Conservation (phyloP, 2,113 vertebrate species). For the Thomomys bottae region DNA sequence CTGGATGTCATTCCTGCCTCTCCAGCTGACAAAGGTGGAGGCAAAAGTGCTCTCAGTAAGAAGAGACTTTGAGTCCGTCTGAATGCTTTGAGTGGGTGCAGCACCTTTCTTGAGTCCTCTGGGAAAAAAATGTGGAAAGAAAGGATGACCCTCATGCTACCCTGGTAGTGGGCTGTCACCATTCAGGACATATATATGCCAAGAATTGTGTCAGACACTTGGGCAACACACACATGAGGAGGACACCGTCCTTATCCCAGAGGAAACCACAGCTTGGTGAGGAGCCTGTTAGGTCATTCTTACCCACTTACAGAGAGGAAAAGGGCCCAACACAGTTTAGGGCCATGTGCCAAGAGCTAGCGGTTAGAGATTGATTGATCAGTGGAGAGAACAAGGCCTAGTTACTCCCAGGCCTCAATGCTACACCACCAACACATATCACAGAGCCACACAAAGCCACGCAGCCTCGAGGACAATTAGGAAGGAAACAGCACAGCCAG, state of each 20-base stretch:
- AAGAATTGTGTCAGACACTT: constrained; percentile 39
- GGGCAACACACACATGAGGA: background rate
- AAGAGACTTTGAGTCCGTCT: background rate
- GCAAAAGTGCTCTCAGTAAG: background rate
- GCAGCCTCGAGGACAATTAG: background rate
- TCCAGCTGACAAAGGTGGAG: constrained; percentile 54
- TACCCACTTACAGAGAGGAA: constrained; percentile 10
- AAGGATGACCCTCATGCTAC: background rate
- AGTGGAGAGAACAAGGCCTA: constrained; percentile 7
- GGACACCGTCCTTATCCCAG: background rate
- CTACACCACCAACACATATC: background rate
- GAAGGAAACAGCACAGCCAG: background rate
- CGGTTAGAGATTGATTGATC: constrained; percentile 24
- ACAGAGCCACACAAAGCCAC: background rate
- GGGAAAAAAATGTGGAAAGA: background rate
- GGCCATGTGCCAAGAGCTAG: background rate
- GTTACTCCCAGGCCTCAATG: background rate
- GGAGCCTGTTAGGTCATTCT: constrained; percentile 7
- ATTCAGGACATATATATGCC: constrained; percentile 20
- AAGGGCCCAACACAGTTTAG: constrained; percentile 30
- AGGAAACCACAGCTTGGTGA: constrained; percentile 10
- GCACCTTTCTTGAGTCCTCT: background rate
- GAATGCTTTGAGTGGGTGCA: background rate
- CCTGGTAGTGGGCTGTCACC: background rate
- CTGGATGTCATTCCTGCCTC: constrained; percentile 65